Base-by-base conservation (phyloP, 2,888 invertebrate genomes). In the Tachystola acroxantha region DNA sequence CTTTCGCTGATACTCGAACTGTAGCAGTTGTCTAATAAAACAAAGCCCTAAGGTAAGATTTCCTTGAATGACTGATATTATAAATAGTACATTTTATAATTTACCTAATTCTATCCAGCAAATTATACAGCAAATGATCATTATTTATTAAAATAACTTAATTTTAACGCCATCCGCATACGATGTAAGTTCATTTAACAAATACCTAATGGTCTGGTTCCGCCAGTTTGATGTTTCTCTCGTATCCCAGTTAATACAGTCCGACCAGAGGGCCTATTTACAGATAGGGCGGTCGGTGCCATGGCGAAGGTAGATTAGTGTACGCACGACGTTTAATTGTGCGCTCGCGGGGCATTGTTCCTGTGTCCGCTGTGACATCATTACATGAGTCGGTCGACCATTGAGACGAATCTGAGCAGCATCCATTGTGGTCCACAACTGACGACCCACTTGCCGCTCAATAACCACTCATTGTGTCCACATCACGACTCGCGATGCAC, bases 361-460 rank as follows among this genome's bases (percentile, higher is more conserved):
- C 64, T 59, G 57, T 65, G 68, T 74, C 75, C 75, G 70, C 56
- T 49, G 69, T 74, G 75, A 73, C 73, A 63, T 74, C 74, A 74
- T 48, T 51, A 47, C 45, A 50, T 46, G 39, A 42, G 46, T 40
- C 45, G 48, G 46, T 40, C 45, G 48, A 38, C 55, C 58, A 64
- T 64, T 57, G 55, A 63, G 62, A 55, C 51, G 45, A 58, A 57
- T 59, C 50, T 57, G 55, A 57, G 54, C 64, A 57, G 64, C 53
- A 54, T 55, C 66, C 63, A 69, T 74, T 73, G 71, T 73, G 48
- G 44, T 40, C 33, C 42, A 45, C 51, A 39, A 44, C 42, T 37
- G 44, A 31, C 63, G 66, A 49, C 64, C 69, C 67, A 68, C 61
- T 71, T 66, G 71, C 43, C 45, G 53, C 56, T 61, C 58, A 64